Conservation (phyloP, 2,888 invertebrate species). For the Gari tellinella region DNA sequence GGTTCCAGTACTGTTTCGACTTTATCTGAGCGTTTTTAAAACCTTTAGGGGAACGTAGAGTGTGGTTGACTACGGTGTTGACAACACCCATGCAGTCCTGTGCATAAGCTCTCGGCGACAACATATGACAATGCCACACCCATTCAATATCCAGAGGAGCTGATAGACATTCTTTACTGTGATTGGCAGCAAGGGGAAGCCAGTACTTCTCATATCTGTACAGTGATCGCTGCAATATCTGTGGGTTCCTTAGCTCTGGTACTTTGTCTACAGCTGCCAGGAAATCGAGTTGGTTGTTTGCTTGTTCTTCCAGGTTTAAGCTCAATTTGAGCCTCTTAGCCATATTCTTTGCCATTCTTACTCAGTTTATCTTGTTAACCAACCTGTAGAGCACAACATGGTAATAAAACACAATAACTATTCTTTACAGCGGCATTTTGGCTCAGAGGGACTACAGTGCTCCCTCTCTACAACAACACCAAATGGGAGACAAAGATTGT, state of each 20-base stretch:
- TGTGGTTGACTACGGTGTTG: slow-evolving; percentile 69
- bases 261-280: slow-evolving; percentile 1
- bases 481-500: too few species aligned
- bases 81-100: slow-evolving; percentile 74
- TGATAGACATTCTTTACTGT: slow-evolving; percentile 75
- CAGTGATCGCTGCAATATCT: slow-evolving; percentile 49
- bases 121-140: slow-evolving; percentile 85
- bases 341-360: too few species aligned
- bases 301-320: slow-evolving; percentile 11
- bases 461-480: too few species aligned
- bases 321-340: not conserved
- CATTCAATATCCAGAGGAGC: slow-evolving; percentile 85
- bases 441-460: too few species aligned
- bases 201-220: slow-evolving; percentile 85
- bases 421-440: too few species aligned
- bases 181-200: slow-evolving; percentile 84
- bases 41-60: slow-evolving; percentile 71
- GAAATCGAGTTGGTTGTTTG: slow-evolving; percentile 9
- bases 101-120: slow-evolving; percentile 77
- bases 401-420: too few species aligned
- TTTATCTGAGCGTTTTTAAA: slow-evolving; percentile 62
- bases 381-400: too few species aligned
- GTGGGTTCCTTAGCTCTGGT: not conserved
- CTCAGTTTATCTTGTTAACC: too few species aligned
- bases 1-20: slow-evolving; percentile 68